Base-by-base conservation (phyloP, 2,113 vertebrate genomes). In the Ictalurus furcatus region DNA sequence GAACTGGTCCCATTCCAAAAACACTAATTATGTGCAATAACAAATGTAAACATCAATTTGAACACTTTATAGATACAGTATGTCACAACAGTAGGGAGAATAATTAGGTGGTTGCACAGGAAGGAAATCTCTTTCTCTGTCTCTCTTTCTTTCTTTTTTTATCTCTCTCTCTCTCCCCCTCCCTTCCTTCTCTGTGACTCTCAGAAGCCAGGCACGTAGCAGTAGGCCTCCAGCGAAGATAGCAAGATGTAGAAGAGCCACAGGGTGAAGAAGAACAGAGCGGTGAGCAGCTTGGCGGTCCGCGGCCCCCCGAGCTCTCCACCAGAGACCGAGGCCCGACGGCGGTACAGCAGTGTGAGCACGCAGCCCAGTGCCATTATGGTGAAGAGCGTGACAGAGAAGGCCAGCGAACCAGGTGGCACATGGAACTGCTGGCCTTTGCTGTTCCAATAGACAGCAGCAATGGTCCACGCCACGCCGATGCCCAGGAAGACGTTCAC, bases 401-500 rank as follows among this genome's bases (percentile, higher is more conserved):
- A 97, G 80, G 96, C 96, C 92, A 97, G 93, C 3, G 96, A 97
- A 84, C 96, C 96, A 0, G 96, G 96, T 48, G 95, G 21, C 87
- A 97, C 96, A 79, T 82, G 91, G 91, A 97, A 97, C 28, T 40
- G 5, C 89, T 95, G 85, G 69, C 95, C 95, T 91, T 96, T 94
- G 86, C 91, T 94, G 0, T 92, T 88, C 96, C 96, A 97, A 92
- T 96, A 97, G 83, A 96, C 91, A 0, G 96, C 59, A 0, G 96
- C 96, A 88, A 97, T 96, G 94, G 96, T 96, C 96, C 96, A 97
- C 21, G 96, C 96, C 91, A 97, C 94, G 0, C 96, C 96, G 65
- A 97, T 96, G 88, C 96, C 96, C 90, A 97, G 94, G 95, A 97
- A 97, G 5, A 97, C 96, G 12, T 97, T 97, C 19, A 97, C 96